Evolutionary conservation across 1,140 invertebrate species (phyloP).

Genomic region (Copidosoma floridanum): DNA sequence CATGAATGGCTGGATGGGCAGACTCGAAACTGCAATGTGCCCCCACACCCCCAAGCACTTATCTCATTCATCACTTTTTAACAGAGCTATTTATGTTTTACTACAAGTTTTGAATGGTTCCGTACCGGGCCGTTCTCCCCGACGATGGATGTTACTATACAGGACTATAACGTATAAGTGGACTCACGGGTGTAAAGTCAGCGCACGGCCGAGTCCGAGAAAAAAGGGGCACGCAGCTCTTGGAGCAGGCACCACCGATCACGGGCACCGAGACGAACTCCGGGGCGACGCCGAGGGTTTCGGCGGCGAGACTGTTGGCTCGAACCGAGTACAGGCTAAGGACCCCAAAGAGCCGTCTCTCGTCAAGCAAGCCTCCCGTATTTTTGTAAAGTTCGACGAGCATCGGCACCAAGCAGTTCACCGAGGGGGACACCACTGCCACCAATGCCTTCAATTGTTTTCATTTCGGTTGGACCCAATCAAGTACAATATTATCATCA

Average conservation of each 20-base stretch:
- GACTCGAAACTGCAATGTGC: too few species aligned
- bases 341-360: constrained; percentile 74
- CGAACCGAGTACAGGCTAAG: constrained; percentile 75
- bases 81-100: too few species aligned
- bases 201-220: constrained; percentile 66
- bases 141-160: too few species aligned
- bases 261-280: constrained; percentile 73
- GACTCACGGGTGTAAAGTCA: constrained; percentile 47
- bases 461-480: too few species aligned
- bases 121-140: too few species aligned
- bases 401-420: constrained; percentile 62
- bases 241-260: constrained; percentile 76
- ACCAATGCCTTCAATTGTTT: too few species aligned
- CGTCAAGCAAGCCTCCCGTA: constrained; percentile 63
- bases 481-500: too few species aligned
- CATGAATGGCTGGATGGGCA: too few species aligned
- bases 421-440: constrained; percentile 60
- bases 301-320: constrained; percentile 70
- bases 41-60: too few species aligned
- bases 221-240: constrained; percentile 79
- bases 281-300: constrained; percentile 61
- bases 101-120: too few species aligned
- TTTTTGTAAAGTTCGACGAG: constrained; percentile 60
- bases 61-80: too few species aligned
- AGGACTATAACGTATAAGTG: too few species aligned